Evolutionary conservation across 1,140 invertebrate genomes (phyloP), one percentile per base, ranked within the genome.

Genomic region (Drosophila pectinifera): DNA sequence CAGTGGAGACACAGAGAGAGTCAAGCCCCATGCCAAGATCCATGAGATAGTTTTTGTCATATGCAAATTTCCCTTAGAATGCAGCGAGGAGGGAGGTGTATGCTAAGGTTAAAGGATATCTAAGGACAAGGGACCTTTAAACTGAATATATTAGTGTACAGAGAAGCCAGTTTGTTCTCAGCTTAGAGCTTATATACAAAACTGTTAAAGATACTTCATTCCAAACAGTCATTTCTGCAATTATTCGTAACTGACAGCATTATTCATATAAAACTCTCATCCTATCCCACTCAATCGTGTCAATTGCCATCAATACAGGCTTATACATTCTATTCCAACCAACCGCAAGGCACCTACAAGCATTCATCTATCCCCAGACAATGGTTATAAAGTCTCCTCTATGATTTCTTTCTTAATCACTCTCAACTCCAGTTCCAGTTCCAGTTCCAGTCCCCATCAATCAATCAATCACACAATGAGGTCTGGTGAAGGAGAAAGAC

Each of bases 401-500:
- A 41, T 67, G 43, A 63, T 42, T 61, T 67, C 64, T 68, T 65
- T 68, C 34, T 38, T 46, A 70, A 69, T 69, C 51, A 69, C 64
- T 57, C 51, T 57, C 26, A 48, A 39, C 49, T 39, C 18, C 64
- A 46, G 31, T 70, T 69, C 11, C 67, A 70, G 67, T 69, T 53
- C 63, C 63, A 51, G 48, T 34, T 6, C 31, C 31, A 7, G 26
- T 28, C 28, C 28, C 8, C 28, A 70, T 70, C 67, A 46, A 65
- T 65, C 62, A 65, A 70, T 70, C 67, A 57, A 63, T 58, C 39
- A 26, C 2, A 62, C 64, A 70, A 70, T 56, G 42, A 57, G 64
- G 31, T 70, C 67, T 42, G 45, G 38, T 39, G n/a, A 20, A 34
- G 43, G 20, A 36, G 41, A 45, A 65, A 70, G 67, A 46, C 41